phyloP scores from a whole-genome alignment of 2,113 vertebrate species.

The Murina feae region DNA sequence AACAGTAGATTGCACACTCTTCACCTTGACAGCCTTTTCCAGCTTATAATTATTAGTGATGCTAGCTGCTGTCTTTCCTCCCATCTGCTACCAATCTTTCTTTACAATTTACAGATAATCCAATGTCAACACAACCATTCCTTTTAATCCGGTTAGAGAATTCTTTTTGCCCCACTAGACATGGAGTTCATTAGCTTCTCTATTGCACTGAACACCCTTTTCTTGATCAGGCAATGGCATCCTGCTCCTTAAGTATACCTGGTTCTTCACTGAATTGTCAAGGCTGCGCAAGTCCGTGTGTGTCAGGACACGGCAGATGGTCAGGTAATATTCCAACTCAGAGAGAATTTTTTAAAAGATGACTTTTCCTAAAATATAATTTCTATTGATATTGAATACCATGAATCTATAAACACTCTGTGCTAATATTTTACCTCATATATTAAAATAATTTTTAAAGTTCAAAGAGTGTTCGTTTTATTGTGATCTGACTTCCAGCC shows the following conservation, averaged over 20 bases:
- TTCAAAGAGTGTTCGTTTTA: conserved; percentile 34
- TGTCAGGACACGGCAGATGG: conserved; percentile 51
- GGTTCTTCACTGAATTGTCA: conserved; percentile 69
- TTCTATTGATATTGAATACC: not conserved
- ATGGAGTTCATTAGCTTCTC: not conserved
- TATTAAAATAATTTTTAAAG: conserved; percentile 36
- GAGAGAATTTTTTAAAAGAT: conserved; percentile 61
- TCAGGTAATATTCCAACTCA: conserved; percentile 62
- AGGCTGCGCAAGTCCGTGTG: conserved; percentile 66
- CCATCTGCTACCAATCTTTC: not conserved
- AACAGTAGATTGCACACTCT: not conserved
- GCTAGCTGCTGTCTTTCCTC: not conserved
- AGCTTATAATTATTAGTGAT: conserved; percentile 9
- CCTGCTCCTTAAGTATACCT: conserved; percentile 60
- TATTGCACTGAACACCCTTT: not conserved
- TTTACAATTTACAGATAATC: conserved; percentile 16
- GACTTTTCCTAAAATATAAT: conserved; percentile 14
- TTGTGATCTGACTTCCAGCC: not conserved
- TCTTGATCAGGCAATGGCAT: not conserved
- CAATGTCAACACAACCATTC: not conserved
- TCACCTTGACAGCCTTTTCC: not conserved
- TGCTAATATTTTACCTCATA: conserved; percentile 55
- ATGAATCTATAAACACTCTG: conserved; percentile 29
- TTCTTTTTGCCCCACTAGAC: conserved; percentile 34
- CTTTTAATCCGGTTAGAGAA: conserved; percentile 14